These are phyloP conservation scores for Eristalis pertinax DNA, from an alignment of 2,888 invertebrate species.

Conservation along the genomic window DNA sequence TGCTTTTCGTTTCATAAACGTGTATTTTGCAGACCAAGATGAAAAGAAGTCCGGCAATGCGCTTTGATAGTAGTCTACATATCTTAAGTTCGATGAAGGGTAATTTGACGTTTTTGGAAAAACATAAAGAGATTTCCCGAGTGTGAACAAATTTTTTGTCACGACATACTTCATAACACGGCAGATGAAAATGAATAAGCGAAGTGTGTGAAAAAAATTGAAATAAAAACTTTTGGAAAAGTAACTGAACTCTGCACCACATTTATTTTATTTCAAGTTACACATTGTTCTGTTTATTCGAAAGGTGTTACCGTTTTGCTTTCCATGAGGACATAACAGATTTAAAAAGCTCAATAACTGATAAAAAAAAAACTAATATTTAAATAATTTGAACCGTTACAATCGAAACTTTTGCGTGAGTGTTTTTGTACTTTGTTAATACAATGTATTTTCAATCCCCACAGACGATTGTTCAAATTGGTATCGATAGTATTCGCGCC, in stretches of 20 bases:
- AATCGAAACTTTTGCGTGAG: not conserved
- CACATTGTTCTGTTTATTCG: not conserved
- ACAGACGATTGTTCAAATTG: conserved; percentile 32
- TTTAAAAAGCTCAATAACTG: not conserved
- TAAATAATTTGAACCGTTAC: not conserved
- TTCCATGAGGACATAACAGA: not conserved
- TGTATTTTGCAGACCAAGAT: no score
- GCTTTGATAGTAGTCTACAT: no score
- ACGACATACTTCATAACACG: no score
- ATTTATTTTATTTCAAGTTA: not conserved
- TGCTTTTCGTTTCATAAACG: no score
- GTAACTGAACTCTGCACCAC: not conserved
- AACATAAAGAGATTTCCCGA: no score
- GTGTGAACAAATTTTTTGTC: no score
- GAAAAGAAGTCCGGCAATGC: no score
- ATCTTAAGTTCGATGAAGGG: no score
- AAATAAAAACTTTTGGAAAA: not conserved
- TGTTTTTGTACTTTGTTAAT: not conserved
- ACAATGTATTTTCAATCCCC: conserved; percentile 30
- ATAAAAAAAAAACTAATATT: not conserved
- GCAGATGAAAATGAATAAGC: no score
- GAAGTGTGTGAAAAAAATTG: no score
- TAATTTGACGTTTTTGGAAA: no score
- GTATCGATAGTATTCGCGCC: conserved; percentile 45
- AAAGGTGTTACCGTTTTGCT: conserved; percentile 14